Conservation (phyloP, 2,888 invertebrate species). For the Cremastinae sp. region DNA sequence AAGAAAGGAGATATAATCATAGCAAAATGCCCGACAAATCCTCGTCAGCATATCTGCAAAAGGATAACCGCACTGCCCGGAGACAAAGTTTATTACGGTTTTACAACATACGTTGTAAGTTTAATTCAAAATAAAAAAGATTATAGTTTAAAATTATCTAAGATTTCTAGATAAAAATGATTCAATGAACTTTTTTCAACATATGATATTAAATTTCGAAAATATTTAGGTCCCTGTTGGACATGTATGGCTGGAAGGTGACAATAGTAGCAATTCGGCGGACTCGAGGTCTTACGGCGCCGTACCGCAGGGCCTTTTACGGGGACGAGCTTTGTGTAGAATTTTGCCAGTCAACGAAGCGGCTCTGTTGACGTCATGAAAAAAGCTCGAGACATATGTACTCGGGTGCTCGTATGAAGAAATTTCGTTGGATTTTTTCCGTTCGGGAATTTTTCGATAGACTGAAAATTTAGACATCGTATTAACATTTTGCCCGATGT, state of each 20-base stretch:
- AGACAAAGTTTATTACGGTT: conserved; percentile 82
- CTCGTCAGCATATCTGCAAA: conserved; percentile 91
- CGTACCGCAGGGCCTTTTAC: conserved; percentile 91
- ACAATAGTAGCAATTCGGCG: conserved; percentile 90
- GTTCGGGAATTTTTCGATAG: too few relatives aligned
- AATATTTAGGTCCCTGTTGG: conserved; percentile 86
- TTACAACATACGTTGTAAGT: conserved; percentile 71
- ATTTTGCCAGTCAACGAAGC: conserved; percentile 86
- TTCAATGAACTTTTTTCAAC: too few relatives aligned
- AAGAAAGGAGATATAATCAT: conserved; percentile 92
- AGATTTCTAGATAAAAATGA: too few relatives aligned
- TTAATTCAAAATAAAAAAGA: neutral
- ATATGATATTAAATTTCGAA: too few relatives aligned
- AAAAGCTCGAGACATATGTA: too few relatives aligned
- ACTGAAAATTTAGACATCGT: too few relatives aligned
- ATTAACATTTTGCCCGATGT: too few relatives aligned
- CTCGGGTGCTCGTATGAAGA: too few relatives aligned
- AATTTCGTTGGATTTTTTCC: too few relatives aligned
- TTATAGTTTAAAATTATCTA: too few relatives aligned
- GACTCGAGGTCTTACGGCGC: conserved; percentile 95
- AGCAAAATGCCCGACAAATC: conserved; percentile 90
- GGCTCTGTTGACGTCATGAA: conserved; percentile 67
- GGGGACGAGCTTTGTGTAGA: conserved; percentile 90
- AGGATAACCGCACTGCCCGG: conserved; percentile 89
- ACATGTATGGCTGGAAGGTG: conserved; percentile 96